Evolutionary conservation across 2,888 invertebrate genomes (phyloP).

Genomic region (Helleia helle): DNA sequence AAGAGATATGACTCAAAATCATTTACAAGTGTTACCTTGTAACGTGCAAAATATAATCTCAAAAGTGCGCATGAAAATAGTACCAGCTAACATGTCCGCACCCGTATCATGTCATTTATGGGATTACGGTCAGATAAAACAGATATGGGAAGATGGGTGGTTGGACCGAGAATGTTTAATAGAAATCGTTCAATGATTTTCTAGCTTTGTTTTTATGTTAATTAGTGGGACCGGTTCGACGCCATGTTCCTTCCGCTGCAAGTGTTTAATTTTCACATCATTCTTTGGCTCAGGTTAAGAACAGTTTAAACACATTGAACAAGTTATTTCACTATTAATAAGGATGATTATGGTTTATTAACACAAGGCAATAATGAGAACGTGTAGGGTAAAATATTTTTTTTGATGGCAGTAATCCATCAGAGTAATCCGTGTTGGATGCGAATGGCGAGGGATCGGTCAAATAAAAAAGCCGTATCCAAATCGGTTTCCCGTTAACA

Average conservation of each 20-base stretch:
- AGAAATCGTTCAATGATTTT: slow-evolving; percentile 64
- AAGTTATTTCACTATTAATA: slow-evolving; percentile 18
- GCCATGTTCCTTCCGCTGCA: slow-evolving; percentile 50
- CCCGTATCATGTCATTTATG: slow-evolving; percentile 68
- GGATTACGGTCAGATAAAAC: slow-evolving; percentile 65
- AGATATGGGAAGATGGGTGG: slow-evolving; percentile 58
- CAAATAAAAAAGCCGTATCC: too few species aligned
- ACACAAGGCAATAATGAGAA: too few species aligned
- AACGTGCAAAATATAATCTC: too few species aligned
- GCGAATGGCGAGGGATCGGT: too few species aligned
- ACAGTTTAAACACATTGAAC: slow-evolving; percentile 17
- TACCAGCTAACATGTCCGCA: slow-evolving; percentile 11
- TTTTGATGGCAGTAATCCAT: too few species aligned
- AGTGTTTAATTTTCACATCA: slow-evolving; percentile 44
- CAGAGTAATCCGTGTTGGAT: too few species aligned
- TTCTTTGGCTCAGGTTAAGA: slow-evolving; percentile 35
- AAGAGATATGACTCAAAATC: too few species aligned
- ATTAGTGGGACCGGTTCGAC: slow-evolving; percentile 42
- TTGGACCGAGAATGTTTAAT: slow-evolving; percentile 53
- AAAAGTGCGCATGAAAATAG: too few species aligned
- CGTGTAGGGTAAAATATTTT: too few species aligned
- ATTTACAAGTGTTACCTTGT: too few species aligned
- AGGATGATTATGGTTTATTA: slow-evolving; percentile 5
- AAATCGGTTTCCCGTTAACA: too few species aligned
- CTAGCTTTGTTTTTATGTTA: slow-evolving; percentile 68